Percentiles rank a stretch among this genome's conserved stretches.
phyloP scores from a whole-genome alignment of 2,888 invertebrate species.

The Cybosia mesomella region DNA sequence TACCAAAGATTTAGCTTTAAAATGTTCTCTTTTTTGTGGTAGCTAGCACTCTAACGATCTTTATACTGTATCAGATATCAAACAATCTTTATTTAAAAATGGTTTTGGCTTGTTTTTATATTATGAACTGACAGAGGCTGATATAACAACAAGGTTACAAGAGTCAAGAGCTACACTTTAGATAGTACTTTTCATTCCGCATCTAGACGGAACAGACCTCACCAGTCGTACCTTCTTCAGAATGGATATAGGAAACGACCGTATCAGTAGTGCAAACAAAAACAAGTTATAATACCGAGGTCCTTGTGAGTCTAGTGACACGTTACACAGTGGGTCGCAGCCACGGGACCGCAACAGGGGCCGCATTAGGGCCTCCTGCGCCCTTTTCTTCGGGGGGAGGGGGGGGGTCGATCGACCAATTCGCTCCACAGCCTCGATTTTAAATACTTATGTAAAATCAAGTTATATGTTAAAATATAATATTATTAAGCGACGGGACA shows the following conservation, averaged over 20 bases:
- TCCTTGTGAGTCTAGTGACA: slow-evolving; percentile 22
- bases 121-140: neutral
- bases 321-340: slow-evolving; percentile 36
- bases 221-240: slow-evolving; percentile 1
- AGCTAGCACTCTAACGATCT: neutral
- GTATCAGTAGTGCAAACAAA: slow-evolving; percentile 16
- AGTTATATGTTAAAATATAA: neutral
- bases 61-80: neutral
- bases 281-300: slow-evolving; percentile 1
- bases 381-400: slow-evolving; percentile 31
- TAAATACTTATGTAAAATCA: slow-evolving; percentile 26
- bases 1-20: too few relatives aligned
- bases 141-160: neutral
- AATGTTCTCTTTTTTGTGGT: too few relatives aligned
- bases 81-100: neutral
- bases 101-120: neutral
- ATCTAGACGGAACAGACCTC: neutral
- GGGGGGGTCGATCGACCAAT: slow-evolving; percentile 40
- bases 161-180: neutral
- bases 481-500: neutral
- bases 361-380: slow-evolving; percentile 34
- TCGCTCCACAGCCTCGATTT: slow-evolving; percentile 41
- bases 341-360: slow-evolving; percentile 27
- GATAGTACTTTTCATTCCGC: neutral
- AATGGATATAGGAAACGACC: slow-evolving; percentile 7